These are phyloP conservation scores for Himantopus leucocephalus DNA, from an alignment of 2,113 vertebrate species.

Conservation along the genomic window DNA sequence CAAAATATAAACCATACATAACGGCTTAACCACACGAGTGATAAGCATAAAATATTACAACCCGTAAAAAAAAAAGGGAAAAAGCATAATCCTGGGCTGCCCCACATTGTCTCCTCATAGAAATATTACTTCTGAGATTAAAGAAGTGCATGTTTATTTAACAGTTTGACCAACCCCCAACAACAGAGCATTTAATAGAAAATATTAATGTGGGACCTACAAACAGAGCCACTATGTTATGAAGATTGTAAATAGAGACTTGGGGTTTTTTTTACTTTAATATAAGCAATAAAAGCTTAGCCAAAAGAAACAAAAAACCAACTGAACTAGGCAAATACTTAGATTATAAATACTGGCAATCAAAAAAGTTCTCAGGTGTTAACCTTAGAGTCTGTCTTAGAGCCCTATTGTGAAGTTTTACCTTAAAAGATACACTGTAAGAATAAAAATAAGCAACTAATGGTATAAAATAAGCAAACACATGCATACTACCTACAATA, in stretches of 20 bases:
- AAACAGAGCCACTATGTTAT: not conserved
- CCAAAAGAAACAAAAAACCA: not conserved
- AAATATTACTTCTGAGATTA: not conserved
- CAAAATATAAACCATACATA: not conserved
- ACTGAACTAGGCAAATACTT: not conserved
- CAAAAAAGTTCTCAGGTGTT: not conserved
- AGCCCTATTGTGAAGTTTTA: not conserved
- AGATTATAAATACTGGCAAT: not conserved
- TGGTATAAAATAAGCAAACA: not conserved
- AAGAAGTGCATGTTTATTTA: not conserved
- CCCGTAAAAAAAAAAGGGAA: not conserved
- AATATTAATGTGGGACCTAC: not conserved
- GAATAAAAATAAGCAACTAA: not conserved
- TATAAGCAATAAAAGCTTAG: not conserved
- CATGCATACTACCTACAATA: not conserved
- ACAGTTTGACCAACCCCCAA: not conserved
- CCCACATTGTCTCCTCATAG: not conserved
- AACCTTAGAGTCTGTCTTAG: not conserved
- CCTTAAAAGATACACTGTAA: not conserved
- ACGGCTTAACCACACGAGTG: not conserved
- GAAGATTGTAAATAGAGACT: not conserved
- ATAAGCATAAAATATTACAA: constrained; percentile 26
- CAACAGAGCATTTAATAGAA: not conserved
- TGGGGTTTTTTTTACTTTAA: not conserved
- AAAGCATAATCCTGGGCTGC: not conserved